Percentiles rank a stretch among this genome's conserved stretches.
These are phyloP conservation scores for Orthonychiurus folsomi DNA, from an alignment of 2,888 invertebrate genomes.

Conservation along the genomic window DNA sequence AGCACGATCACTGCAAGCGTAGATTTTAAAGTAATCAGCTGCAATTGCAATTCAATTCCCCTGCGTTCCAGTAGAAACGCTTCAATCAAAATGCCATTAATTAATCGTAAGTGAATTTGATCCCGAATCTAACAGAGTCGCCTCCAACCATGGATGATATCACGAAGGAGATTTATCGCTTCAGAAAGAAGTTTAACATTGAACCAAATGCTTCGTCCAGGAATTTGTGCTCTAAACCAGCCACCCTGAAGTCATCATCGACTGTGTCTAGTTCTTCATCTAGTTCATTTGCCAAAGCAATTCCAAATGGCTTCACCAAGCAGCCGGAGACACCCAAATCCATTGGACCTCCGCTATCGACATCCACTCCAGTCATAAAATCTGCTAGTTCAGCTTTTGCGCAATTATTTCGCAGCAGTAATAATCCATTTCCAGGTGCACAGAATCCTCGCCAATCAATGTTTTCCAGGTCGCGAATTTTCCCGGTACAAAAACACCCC, in stretches of 20 bases:
- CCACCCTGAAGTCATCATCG: constrained; percentile 6
- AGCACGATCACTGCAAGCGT: too few relatives aligned
- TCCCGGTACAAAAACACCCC: constrained; percentile 9
- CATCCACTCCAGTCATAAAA: constrained; percentile 26
- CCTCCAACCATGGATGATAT: constrained; percentile 40
- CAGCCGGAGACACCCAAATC: not conserved
- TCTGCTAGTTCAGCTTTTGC: constrained; percentile 12
- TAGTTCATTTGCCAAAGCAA: constrained; percentile 15
- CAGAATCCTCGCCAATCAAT: not conserved
- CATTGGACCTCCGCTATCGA: constrained; percentile 16
- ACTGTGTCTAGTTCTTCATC: constrained; percentile 10
- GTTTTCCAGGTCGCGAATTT: not conserved
- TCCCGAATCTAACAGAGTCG: constrained; percentile 28
- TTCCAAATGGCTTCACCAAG: constrained; percentile 8
- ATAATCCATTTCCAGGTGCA: not conserved
- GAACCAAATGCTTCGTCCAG: constrained; percentile 31
- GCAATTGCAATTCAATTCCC: too few relatives aligned
- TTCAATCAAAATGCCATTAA: too few relatives aligned
- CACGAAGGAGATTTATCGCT: constrained; percentile 40
- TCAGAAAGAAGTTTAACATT: constrained; percentile 39
- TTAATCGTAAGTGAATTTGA: too few relatives aligned
- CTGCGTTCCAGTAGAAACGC: too few relatives aligned
- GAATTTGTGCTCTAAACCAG: constrained; percentile 5
- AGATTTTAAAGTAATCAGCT: too few relatives aligned
- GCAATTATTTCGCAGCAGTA: constrained; percentile 3